Base-by-base conservation (phyloP, 2,888 invertebrate genomes). In the Periphyllus acericola region DNA sequence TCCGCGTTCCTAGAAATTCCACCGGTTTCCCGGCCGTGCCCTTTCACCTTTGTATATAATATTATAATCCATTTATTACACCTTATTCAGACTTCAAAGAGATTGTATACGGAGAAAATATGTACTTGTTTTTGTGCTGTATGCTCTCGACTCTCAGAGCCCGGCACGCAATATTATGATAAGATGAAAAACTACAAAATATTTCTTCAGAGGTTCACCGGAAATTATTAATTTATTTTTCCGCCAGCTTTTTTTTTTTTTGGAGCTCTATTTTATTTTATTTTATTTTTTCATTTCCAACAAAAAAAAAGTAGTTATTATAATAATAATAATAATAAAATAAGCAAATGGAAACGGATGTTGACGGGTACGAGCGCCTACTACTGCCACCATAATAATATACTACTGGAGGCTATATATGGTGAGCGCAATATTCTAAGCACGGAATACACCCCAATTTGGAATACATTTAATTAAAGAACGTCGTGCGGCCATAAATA, bases 381-480 rank as follows among this genome's bases (percentile, higher is more conserved):
- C 8, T 46, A 36, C 3, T n/a, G n/a, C n/a, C n/a, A n/a, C n/a
- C n/a, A n/a, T n/a, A n/a, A 46, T 11, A 46, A 11, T 11, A 46
- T 32, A 21, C 8, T 25, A 3, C 78, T 2, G 55, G 21, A 74
- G 34, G 8, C 60, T 60, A 60, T 25, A 11, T 55, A n/a, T 25
- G 83, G n/a, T 9, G 52, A 66, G 25, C 9, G 72, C 34, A 34
- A 74, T n/a, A 84, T 68, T 85, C 84, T 19, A 46, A 75, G 40
- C 76, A 78, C 84, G 68, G 17, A 85, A 76, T 74, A 29, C 36
- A 66, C 75, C 76, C 34, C 75, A 40, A 84, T 66, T 84, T 66
- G 84, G 60, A 76, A 76, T 32, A 46, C 78, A 46, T 78, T 78
- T 85, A 85, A 85, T 85, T 85, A 85, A 52, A 78, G 19, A 85